Conservation (phyloP, 2,797 vertebrate species). For the Sphenopsis melanotis region DNA sequence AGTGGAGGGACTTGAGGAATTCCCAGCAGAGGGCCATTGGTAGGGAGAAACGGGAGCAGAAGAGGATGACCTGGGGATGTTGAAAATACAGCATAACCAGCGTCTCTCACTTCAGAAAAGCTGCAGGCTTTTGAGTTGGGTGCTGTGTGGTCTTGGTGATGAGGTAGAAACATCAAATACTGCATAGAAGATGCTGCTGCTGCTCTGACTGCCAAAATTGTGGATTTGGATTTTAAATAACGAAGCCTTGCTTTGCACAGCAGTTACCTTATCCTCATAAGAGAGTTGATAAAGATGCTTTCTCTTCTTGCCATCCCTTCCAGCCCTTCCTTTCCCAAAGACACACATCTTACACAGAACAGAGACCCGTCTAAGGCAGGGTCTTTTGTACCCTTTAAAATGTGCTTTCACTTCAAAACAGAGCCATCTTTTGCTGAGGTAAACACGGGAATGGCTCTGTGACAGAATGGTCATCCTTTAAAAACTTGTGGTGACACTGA, state of each 20-base stretch:
- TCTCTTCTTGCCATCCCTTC: neutral
- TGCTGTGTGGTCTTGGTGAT: neutral
- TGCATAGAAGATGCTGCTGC: neutral
- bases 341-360: neutral
- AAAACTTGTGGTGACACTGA: neutral
- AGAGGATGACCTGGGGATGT: neutral
- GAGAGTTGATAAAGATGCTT: neutral
- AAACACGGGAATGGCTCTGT: neutral
- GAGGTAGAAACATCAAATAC: neutral
- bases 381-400: neutral
- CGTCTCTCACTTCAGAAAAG: neutral
- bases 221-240: neutral
- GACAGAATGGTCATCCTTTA: neutral
- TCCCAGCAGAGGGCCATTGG: neutral
- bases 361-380: neutral
- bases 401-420: neutral
- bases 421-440: neutral
- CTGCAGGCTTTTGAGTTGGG: neutral
- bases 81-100: neutral
- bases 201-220: neutral
- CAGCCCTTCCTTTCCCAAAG: neutral
- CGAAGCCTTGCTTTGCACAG: accelerated
- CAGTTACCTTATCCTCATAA: neutral
- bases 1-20: neutral
- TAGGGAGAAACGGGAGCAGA: neutral